phyloP scores from a whole-genome alignment of 2,888 invertebrate species.

The Trissolcus brochymenae region DNA sequence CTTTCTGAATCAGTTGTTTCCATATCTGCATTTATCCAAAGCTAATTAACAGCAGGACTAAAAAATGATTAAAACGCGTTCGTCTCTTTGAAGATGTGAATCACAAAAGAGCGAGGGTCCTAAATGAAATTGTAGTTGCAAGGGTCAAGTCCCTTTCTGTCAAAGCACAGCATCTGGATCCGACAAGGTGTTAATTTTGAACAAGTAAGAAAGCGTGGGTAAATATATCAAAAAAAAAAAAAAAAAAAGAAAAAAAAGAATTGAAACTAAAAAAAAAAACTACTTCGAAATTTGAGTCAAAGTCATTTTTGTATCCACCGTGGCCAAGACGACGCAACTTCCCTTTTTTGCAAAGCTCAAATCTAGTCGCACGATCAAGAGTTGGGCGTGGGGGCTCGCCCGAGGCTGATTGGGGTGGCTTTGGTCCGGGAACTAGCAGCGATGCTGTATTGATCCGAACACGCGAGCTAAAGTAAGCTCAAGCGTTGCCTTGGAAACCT shows the following conservation, averaged over 20 bases:
- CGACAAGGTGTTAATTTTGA: constrained; percentile 36
- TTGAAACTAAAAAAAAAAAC: constrained; percentile 3
- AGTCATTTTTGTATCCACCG: constrained; percentile 62
- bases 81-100: constrained; percentile 22
- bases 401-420: constrained; percentile 68
- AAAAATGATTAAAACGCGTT: constrained; percentile 14
- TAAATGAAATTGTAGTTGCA: constrained; percentile 45
- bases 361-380: constrained; percentile 11
- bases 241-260: background rate
- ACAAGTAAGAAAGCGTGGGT: constrained; percentile 1
- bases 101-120: constrained; percentile 33
- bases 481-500: constrained; percentile 74
- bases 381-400: constrained; percentile 56
- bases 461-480: constrained; percentile 73
- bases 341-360: constrained; percentile 17
- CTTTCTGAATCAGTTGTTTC: background rate
- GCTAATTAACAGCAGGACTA: constrained; percentile 2
- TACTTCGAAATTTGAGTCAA: constrained; percentile 33
- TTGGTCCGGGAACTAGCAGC: constrained; percentile 74
- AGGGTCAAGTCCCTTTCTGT: constrained; percentile 37
- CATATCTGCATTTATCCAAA: background rate
- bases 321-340: constrained; percentile 8
- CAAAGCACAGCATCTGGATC: constrained; percentile 47
- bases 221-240: background rate
- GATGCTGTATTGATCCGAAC: constrained; percentile 76